These are phyloP conservation scores for Tympanuchus pallidicinctus DNA, from an alignment of 2,113 vertebrate genomes.

Conservation along the genomic window DNA sequence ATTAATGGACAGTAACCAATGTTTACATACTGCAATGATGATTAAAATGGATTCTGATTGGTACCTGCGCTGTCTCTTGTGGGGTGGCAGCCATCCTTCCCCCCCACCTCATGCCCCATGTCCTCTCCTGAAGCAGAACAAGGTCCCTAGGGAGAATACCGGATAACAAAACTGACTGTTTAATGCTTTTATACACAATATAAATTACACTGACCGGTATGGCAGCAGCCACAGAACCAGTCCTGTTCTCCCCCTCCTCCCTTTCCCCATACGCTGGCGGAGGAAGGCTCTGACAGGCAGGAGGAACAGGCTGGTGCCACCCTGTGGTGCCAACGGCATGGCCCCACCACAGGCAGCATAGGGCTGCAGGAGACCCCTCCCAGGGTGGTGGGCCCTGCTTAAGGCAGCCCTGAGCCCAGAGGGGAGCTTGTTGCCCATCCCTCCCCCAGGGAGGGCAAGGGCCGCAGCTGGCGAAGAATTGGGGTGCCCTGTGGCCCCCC, in stretches of 20 bases:
- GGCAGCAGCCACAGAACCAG: slow-evolving; percentile 50
- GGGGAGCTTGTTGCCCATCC: background rate
- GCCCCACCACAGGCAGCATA: background rate
- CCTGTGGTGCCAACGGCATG: background rate
- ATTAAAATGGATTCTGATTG: slow-evolving; percentile 69
- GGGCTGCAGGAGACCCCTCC: background rate
- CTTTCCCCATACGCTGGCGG: background rate
- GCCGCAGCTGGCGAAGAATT: fast-evolving
- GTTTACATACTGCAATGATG: slow-evolving; percentile 63
- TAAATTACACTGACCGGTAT: slow-evolving; percentile 71
- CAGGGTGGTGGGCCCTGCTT: fast-evolving
- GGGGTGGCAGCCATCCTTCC: background rate
- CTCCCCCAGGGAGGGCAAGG: slow-evolving; percentile 42
- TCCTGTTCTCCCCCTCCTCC: background rate
- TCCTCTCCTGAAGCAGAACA: background rate
- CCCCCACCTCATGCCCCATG: fast-evolving
- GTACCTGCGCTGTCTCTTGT: slow-evolving; percentile 2
- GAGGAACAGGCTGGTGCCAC: background rate
- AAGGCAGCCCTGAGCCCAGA: background rate
- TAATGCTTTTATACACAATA: slow-evolving; percentile 78
- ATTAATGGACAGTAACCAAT: slow-evolving; percentile 61
- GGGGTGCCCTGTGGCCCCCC: background rate
- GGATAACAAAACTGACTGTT: slow-evolving; percentile 65
- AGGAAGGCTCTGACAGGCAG: background rate
- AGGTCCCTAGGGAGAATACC: slow-evolving; percentile 13